These are phyloP conservation scores for Sebastes hubbsi DNA, from an alignment of 2,797 vertebrate species.

Conservation along the genomic window DNA sequence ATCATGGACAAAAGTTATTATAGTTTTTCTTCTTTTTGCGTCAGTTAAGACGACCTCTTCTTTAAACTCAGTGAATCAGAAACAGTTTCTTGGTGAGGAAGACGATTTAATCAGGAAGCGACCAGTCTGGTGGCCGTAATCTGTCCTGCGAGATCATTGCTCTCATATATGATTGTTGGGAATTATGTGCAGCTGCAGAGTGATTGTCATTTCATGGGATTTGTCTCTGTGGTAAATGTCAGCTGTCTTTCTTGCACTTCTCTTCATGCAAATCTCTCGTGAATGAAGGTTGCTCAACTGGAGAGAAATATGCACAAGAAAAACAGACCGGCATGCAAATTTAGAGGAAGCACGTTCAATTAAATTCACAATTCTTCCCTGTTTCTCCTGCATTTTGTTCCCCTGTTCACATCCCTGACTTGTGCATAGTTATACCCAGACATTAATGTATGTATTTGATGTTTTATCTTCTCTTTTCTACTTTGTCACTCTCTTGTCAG, in stretches of 20 bases:
- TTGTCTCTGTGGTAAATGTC: neutral
- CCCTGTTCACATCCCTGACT: neutral
- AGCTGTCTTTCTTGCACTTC: neutral
- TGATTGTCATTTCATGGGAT: neutral
- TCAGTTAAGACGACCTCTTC: neutral
- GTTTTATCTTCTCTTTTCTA: neutral
- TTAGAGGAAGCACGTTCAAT: neutral
- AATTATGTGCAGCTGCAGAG: neutral
- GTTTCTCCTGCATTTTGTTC: neutral
- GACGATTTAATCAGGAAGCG: neutral
- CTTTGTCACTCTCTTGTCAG: slow-evolving; percentile 6
- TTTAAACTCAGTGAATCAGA: neutral
- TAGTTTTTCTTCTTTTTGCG: neutral
- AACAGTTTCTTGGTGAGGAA: neutral
- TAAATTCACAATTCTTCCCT: neutral
- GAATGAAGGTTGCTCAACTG: neutral
- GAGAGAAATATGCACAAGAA: neutral
- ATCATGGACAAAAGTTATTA: neutral
- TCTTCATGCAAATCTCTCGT: neutral
- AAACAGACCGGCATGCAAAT: neutral
- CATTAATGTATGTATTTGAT: neutral
- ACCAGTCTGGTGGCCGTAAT: neutral
- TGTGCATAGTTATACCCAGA: neutral
- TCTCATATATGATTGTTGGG: neutral
- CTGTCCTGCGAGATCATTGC: neutral